A percentile compares a stretch with the other conserved stretches of the same genome.
Conservation (phyloP, 2,113 vertebrate genomes). For the Pitta sordida region DNA sequence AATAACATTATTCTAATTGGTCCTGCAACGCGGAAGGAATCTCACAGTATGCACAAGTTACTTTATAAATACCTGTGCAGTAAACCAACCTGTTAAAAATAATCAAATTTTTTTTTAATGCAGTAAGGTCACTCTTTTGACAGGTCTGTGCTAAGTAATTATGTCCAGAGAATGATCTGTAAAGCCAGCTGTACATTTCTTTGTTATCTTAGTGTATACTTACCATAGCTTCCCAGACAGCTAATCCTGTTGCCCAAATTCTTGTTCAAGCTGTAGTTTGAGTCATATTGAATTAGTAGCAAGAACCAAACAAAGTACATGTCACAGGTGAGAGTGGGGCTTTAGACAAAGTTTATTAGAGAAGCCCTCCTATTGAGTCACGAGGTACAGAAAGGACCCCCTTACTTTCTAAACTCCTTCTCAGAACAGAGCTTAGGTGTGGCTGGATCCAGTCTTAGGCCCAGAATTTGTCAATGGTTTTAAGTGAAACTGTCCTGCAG, state of each 20-base stretch:
- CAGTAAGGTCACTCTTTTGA: neutral
- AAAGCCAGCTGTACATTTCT: neutral
- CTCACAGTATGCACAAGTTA: neutral
- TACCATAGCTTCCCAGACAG: neutral
- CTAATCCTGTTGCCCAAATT: neutral
- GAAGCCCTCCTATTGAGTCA: neutral
- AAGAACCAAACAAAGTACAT: neutral
- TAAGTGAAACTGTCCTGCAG: neutral
- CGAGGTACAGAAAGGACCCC: neutral
- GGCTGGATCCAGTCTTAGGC: neutral
- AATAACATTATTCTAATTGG: neutral
- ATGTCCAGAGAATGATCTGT: neutral
- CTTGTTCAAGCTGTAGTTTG: neutral
- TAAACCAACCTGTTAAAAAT: constrained; percentile 2
- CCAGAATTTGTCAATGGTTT: neutral
- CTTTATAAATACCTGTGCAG: neutral
- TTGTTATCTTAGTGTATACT: neutral
- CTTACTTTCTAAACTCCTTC: neutral
- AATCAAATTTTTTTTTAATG: neutral
- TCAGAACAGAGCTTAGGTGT: neutral
- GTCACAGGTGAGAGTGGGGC: neutral
- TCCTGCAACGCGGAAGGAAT: neutral
- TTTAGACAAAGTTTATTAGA: neutral
- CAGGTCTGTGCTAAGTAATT: neutral
- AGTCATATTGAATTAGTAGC: neutral